Conservation (phyloP, 2,797 vertebrate genomes). For the Gephyroberyx darwinii region DNA sequence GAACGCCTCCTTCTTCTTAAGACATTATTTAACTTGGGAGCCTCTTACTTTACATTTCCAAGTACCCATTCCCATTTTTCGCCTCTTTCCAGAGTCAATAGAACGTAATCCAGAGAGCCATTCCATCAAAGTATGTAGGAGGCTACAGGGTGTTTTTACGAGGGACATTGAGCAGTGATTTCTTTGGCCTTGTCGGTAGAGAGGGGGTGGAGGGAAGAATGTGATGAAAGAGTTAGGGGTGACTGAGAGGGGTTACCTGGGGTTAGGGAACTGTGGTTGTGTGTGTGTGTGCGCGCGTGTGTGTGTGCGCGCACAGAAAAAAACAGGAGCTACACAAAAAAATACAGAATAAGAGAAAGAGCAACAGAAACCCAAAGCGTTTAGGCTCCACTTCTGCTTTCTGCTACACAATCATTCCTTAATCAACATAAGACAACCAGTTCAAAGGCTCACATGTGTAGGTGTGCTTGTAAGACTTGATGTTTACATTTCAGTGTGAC, state of each 20-base stretch:
- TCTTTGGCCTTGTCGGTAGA: constrained; percentile 59
- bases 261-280: constrained; percentile 49
- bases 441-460: neutral
- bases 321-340: constrained; percentile 15
- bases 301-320: constrained; percentile 8
- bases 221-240: constrained; percentile 52
- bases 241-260: constrained; percentile 52
- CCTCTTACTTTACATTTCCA: constrained; percentile 61
- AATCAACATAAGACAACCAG: neutral
- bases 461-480: neutral
- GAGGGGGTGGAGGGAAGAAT: constrained; percentile 60
- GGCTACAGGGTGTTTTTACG: constrained; percentile 58
- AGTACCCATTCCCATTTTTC: constrained; percentile 24
- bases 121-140: constrained; percentile 65
- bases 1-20: constrained; percentile 45
- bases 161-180: constrained; percentile 71
- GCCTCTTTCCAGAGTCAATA: constrained; percentile 77
- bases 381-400: neutral
- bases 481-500: constrained; percentile 3
- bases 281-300: constrained; percentile 2
- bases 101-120: constrained; percentile 63
- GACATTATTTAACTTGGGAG: constrained; percentile 69
- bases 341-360: constrained; percentile 1
- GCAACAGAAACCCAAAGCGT: neutral
- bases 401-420: neutral